Evolutionary conservation across 2,888 invertebrate genomes (phyloP).

Genomic region (Drosophila mayaguana): DNA sequence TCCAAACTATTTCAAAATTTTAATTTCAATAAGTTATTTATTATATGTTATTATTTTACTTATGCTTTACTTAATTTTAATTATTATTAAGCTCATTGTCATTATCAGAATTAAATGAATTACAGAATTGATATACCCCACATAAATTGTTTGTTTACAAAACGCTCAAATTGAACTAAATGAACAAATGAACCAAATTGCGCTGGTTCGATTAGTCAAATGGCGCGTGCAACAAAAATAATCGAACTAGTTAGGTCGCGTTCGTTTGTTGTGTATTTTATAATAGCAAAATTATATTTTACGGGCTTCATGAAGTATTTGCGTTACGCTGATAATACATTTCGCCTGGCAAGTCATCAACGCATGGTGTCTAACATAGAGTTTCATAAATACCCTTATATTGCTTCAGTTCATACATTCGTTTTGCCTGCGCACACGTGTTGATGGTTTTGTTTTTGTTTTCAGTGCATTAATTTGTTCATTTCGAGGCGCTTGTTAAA

Average conservation of each 20-base stretch:
- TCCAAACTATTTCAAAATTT: background rate
- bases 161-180: slow-evolving; percentile 32
- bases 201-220: slow-evolving; percentile 40
- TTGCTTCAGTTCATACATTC: background rate
- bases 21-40: background rate
- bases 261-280: slow-evolving; percentile 22
- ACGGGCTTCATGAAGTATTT: slow-evolving; percentile 46
- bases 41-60: background rate
- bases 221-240: slow-evolving; percentile 10
- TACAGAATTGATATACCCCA: slow-evolving; percentile 34
- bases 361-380: background rate
- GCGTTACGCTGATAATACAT: slow-evolving; percentile 19
- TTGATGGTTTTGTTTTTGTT: slow-evolving; percentile 58
- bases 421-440: slow-evolving; percentile 41
- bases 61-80: background rate
- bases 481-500: slow-evolving; percentile 27
- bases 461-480: slow-evolving; percentile 49
- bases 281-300: slow-evolving; percentile 12
- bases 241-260: slow-evolving; percentile 37
- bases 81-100: background rate
- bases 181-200: slow-evolving; percentile 47
- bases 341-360: slow-evolving; percentile 51
- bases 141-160: slow-evolving; percentile 41
- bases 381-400: background rate
- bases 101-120: background rate